Evolutionary conservation across 2,113 vertebrate species (phyloP).

Genomic region (Hydrolagus affinis): DNA sequence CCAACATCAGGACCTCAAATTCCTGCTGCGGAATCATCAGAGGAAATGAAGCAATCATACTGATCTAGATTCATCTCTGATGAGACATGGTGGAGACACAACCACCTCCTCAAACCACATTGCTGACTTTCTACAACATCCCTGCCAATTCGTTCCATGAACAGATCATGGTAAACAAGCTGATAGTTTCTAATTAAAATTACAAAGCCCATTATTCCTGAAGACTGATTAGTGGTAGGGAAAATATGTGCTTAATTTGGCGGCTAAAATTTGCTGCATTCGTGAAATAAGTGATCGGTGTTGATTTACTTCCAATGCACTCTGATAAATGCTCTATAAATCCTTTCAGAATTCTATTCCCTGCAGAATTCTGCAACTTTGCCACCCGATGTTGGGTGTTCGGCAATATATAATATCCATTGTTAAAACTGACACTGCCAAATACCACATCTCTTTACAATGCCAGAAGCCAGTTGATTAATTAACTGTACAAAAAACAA

Average conservation of each 20-base stretch:
- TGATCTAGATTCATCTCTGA: neutral
- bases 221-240: neutral
- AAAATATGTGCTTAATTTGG: neutral
- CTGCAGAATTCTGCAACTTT: conserved; percentile 3
- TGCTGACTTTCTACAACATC: neutral
- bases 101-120: neutral
- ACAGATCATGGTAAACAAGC: neutral
- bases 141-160: neutral
- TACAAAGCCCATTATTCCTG: neutral
- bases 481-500: conserved; percentile 29
- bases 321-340: neutral
- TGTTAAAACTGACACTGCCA: conserved; percentile 19
- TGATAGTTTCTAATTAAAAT: neutral
- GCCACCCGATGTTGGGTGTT: conserved; percentile 12
- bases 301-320: neutral
- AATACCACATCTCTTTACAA: conserved; percentile 30
- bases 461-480: conserved; percentile 30
- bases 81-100: neutral
- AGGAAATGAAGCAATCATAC: neutral
- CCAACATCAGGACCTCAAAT: neutral
- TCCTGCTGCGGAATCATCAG: neutral
- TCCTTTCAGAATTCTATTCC: neutral
- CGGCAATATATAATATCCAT: conserved; percentile 13
- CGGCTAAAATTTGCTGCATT: neutral
- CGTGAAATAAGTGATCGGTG: neutral